Percentiles rank a stretch among this genome's conserved stretches.
These are phyloP conservation scores for Macrophya alboannulata DNA, from an alignment of 2,888 invertebrate species.

Conservation along the genomic window DNA sequence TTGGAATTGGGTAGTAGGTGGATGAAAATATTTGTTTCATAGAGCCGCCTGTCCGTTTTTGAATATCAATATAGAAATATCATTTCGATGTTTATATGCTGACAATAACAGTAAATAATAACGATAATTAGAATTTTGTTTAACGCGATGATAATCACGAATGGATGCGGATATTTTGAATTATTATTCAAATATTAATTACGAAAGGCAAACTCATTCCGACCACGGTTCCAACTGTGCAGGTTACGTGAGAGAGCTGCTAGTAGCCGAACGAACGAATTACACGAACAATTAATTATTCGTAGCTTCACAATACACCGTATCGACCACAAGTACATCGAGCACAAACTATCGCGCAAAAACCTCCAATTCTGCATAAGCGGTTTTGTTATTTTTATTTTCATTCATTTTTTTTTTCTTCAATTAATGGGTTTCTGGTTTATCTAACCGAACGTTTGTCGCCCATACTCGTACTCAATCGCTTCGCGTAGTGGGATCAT, in stretches of 20 bases:
- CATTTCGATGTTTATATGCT: not conserved
- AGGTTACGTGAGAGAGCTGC: not conserved
- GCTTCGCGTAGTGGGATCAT: not conserved
- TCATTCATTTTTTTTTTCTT: not conserved
- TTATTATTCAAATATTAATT: conserved; percentile 53
- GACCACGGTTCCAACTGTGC: not conserved
- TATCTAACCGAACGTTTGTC: conserved; percentile 16
- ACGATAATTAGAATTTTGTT: conserved; percentile 41
- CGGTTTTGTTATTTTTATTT: not conserved
- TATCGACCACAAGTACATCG: not conserved
- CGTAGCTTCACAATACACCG: conserved; percentile 29
- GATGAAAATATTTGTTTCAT: not conserved
- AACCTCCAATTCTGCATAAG: conserved; percentile 21
- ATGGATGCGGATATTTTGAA: conserved; percentile 24
- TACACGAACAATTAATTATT: conserved; percentile 52
- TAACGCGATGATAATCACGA: conserved; percentile 37
- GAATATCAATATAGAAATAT: not conserved
- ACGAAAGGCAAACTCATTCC: conserved; percentile 47
- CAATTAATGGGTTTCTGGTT: conserved; percentile 40
- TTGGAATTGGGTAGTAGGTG: not conserved
- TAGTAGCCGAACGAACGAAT: conserved; percentile 34
- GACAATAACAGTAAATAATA: conserved; percentile 29
- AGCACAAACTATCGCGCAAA: not conserved
- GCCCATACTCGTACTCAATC: not conserved
- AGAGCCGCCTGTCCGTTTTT: not conserved